Base-by-base conservation (phyloP, 2,888 invertebrate genomes). In the Seira ritae region DNA sequence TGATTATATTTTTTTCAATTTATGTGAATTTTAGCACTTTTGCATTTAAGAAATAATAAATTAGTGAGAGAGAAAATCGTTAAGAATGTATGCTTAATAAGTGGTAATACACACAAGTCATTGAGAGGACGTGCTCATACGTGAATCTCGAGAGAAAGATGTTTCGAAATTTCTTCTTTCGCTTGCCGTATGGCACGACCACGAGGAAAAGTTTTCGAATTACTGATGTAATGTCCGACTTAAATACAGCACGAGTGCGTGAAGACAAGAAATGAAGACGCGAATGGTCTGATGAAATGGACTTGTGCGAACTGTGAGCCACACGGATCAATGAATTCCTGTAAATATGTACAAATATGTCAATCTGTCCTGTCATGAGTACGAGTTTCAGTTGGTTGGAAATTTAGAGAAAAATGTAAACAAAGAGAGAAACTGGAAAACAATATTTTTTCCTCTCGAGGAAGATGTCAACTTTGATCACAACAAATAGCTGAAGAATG, bases 1-100 rank as follows among this genome's bases (percentile, higher is more conserved):
- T 80, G 73, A 80, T 80, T 80, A 62, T 80, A 76, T 76, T 69
- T 80, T 42, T 70, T 80, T 80, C 80, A 80, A 80, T 80, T 80
- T 80, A 80, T 68, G 68, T 37, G 80, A 60, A 80, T 80, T 80
- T 80, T 80, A 80, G 80, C 80, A 80, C 80, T 80, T 80, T 80
- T 80, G 62, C 67, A 68, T 55, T 80, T 80, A 67, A 71, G 24
- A 17, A 73, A 60, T 68, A 73, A 80, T 80, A 80, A 80, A 80
- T 80, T 76, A 76, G 66, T 69, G 60, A 42, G 74, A 24, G 37
- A 19, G 50, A 42, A 12, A 42, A 12, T 42, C 12, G 42, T 6
- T 42, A 42, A 12, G 6, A 6, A 42, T 8, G 42, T 42, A 42
- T 42, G 42, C 6, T 42, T 42, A 42, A 42, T 42, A 6, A 8